Conservation (phyloP, 2,888 invertebrate species). For the Malthinus flaveolus region DNA sequence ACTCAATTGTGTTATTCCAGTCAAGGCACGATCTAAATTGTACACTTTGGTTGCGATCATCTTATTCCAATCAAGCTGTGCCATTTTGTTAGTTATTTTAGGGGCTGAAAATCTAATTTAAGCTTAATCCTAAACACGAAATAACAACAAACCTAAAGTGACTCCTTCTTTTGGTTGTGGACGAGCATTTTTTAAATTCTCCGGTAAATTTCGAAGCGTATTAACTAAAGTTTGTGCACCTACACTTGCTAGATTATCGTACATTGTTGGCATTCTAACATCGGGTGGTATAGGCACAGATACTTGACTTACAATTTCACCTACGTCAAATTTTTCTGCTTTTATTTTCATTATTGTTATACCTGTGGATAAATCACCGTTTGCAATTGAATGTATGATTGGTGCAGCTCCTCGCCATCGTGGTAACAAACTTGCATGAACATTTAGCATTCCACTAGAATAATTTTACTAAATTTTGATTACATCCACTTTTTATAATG, state of each 20-base stretch:
- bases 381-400: constrained; percentile 80
- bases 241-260: constrained; percentile 64
- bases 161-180: constrained; percentile 65
- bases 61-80: constrained; percentile 67
- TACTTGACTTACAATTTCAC: constrained; percentile 67
- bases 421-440: constrained; percentile 90
- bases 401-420: constrained; percentile 94
- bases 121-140: constrained; percentile 2
- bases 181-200: constrained; percentile 59
- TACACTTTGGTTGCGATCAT: constrained; percentile 68
- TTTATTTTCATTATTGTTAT: constrained; percentile 86
- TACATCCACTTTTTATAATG: neutral
- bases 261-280: constrained; percentile 68
- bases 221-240: constrained; percentile 71
- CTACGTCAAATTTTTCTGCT: constrained; percentile 80
- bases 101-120: constrained; percentile 64
- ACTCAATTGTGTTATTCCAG: constrained; percentile 64
- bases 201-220: constrained; percentile 63
- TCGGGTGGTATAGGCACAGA: constrained; percentile 60
- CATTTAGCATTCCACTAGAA: constrained; percentile 87
- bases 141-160: constrained; percentile 68
- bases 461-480: constrained; percentile 20
- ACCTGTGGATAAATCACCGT: constrained; percentile 81
- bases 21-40: constrained; percentile 72
- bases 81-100: constrained; percentile 66